Evolutionary conservation across 1,140 invertebrate genomes (phyloP), one percentile per base, ranked within the genome.

Genomic region (Parapsyche elsis): DNA sequence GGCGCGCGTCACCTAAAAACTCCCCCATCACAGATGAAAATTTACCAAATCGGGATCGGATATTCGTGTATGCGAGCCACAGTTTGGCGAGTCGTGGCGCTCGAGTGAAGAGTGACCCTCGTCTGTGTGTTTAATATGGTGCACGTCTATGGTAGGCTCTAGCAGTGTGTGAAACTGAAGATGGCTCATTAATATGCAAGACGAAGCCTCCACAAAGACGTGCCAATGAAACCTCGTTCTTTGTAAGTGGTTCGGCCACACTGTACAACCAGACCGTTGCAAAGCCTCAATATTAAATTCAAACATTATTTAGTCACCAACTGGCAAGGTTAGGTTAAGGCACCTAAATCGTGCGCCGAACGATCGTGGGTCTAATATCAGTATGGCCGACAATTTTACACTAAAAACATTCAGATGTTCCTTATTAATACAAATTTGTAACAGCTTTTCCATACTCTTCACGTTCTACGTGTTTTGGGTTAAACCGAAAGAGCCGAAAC

Each of bases 181-280:
- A 79, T 79, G 78, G 78, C 78, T 79, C 78, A 73, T 79, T 79
- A 79, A 73, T 79, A 79, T 79, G 64, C 78, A 79, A 61, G 71
- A 74, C 70, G 71, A 71, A 71, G 78, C 70, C 53, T 79, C 78
- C 53, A 57, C 70, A 71, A 73, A 79, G 78, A 79, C 78, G 78
- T 79, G 78, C 78, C 49, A 79, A 79, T 73, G 78, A 79, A 79
- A 73, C 53, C 67, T 57, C n/a, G 70, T 64, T 77, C 75, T 77
- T 64, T 77, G 75, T 77, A 77, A 77, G 75, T 77, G 75, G 75
- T 64, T 57, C 75, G 19, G 16, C 12, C 49, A 53, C 16, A 16
- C 10, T 12, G 12, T 53, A 12, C 10, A 53, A 16, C 16, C 10
- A 53, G 16, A 53, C 10, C 16, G 49, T 14, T 53, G 49, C 49